Conservation (phyloP, 1,140 invertebrate species). For the Heliconius congener region DNA sequence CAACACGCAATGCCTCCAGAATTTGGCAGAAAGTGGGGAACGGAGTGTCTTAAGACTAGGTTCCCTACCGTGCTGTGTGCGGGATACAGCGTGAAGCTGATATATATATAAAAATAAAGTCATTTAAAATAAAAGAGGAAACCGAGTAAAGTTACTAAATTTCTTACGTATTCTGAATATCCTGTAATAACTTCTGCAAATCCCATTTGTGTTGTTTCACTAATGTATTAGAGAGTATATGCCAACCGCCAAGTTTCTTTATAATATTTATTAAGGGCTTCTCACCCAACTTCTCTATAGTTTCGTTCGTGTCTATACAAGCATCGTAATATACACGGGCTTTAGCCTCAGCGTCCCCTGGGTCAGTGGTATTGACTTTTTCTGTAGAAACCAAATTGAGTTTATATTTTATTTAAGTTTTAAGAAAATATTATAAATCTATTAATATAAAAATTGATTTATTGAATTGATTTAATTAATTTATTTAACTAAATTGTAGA, state of each 20-base stretch:
- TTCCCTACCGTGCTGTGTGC: no score
- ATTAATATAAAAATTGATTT: no score
- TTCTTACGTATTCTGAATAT: constrained; percentile 88
- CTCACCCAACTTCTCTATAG: constrained; percentile 87
- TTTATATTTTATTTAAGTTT: no score
- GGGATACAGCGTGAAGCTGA: no score
- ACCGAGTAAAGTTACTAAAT: background rate
- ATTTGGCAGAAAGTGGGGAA: no score
- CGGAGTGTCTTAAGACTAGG: no score
- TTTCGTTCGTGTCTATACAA: constrained; percentile 96
- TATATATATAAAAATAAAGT: no score
- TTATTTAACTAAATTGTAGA: background rate
- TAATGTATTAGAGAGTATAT: constrained; percentile 80
- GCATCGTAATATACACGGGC: constrained; percentile 95
- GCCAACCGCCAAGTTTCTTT: constrained; percentile 89
- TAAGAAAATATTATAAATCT: no score
- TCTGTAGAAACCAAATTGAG: constrained; percentile 45
- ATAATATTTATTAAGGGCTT: constrained; percentile 91
- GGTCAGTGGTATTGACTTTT: constrained; percentile 59
- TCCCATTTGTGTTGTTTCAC: constrained; percentile 83
- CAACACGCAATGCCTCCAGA: no score
- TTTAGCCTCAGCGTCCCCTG: constrained; percentile 89
- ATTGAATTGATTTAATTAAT: no score
- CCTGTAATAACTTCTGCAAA: constrained; percentile 89
- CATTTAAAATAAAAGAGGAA: no score